Base-by-base conservation (phyloP, 2,888 invertebrate genomes). In the Sturmia bella region DNA sequence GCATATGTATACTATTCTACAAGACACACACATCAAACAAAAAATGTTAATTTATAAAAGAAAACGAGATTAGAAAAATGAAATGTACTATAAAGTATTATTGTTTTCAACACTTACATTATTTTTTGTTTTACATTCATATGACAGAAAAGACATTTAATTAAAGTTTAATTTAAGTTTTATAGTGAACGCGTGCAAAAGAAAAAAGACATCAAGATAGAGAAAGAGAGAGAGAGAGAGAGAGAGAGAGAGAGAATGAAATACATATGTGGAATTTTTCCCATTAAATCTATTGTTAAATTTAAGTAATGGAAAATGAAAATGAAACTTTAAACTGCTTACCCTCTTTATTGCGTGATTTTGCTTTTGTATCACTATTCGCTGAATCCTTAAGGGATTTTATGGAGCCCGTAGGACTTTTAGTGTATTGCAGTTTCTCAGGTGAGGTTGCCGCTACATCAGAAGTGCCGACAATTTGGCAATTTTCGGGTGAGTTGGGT, bases 331-430 rank as follows among this genome's bases (percentile, higher is more conserved):
- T n/a, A 27, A 64, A 52, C 13, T 7, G 84, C 89, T 86, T 84
- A 91, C 91, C 91, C 88, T 91, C 91, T 86, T 91, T 91, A 84
- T 91, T 91, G 68, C 90, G 88, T 24, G 89, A 85, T 85, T 90
- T 90, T 43, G 89, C 87, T 76, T 90, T 90, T 80, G 89, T 90
- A 83, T 91, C 90, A 81, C 86, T 87, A 79, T 89, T 89, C 56
- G 87, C 86, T 13, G 89, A 88, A 74, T 90, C 92, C 90, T 92
- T 92, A 86, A 92, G 92, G 70, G 92, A 92, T 89, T 92, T 92
- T 80, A 91, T 91, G 59, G 92, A 92, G 75, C 92, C 92, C 80
- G 92, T 91, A 70, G 92, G 92, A 90, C 92, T 92, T 88, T 92
- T 92, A 87, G 92, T 89, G 89, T 85, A 90, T 82, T 89, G 88